Percentiles rank a stretch among this genome's conserved stretches.
These are phyloP conservation scores for Fregata magnificens DNA, from an alignment of 2,113 vertebrate genomes.

Conservation along the genomic window DNA sequence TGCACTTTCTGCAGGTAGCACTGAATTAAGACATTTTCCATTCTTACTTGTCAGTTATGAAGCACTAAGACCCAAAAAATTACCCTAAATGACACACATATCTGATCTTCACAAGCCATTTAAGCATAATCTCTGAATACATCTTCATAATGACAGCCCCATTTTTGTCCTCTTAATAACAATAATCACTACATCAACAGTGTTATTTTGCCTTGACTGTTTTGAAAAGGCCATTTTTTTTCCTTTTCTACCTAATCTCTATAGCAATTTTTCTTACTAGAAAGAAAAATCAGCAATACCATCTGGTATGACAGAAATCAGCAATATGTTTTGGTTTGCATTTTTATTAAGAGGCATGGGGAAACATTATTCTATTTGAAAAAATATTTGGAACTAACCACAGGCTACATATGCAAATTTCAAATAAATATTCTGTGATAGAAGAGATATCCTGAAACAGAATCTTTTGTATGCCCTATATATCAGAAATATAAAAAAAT, in stretches of 20 bases:
- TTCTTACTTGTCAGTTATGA: constrained; percentile 33
- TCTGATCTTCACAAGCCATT: constrained; percentile 46
- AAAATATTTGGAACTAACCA: background rate
- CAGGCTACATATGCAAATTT: background rate
- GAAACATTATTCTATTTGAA: background rate
- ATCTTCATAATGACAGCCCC: constrained; percentile 61
- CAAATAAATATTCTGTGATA: background rate
- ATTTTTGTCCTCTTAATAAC: constrained; percentile 60
- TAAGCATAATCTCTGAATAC: constrained; percentile 34
- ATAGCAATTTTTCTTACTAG: background rate
- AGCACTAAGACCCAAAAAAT: constrained; percentile 20
- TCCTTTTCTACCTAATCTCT: background rate
- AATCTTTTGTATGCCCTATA: background rate
- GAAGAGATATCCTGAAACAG: background rate
- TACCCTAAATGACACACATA: constrained; percentile 11
- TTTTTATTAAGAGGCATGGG: background rate
- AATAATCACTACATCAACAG: constrained; percentile 58
- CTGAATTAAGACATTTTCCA: background rate
- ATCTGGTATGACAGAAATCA: background rate
- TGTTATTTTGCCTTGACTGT: constrained; percentile 50
- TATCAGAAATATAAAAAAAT: background rate
- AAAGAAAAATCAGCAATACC: constrained; percentile 8
- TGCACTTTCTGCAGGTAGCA: constrained; percentile 21
- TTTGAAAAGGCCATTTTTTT: constrained; percentile 31
- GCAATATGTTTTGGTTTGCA: background rate